A percentile compares a stretch with the other conserved stretches of the same genome.
These are phyloP conservation scores for Aspidiotus destructor DNA, from an alignment of 2,888 invertebrate species.

Conservation along the genomic window DNA sequence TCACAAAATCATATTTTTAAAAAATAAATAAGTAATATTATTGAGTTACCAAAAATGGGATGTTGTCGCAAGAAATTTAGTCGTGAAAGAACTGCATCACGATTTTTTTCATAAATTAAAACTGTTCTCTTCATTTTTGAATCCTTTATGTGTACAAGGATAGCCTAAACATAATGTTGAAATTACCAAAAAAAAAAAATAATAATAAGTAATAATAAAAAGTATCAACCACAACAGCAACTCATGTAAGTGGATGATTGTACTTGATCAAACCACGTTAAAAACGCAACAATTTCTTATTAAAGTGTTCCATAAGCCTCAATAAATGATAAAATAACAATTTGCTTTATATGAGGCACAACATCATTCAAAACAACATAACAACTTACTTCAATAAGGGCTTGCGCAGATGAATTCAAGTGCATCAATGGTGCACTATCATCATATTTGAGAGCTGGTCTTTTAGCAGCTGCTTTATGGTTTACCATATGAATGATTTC, in stretches of 20 bases:
- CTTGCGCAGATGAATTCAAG: too few relatives aligned
- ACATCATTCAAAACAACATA: too few relatives aligned
- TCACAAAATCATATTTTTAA: too few relatives aligned
- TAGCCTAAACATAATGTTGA: conserved; percentile 42
- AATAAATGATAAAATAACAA: too few relatives aligned
- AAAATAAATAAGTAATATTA: background rate
- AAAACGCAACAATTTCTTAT: conserved; percentile 87
- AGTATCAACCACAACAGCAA: background rate
- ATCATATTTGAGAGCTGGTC: too few relatives aligned
- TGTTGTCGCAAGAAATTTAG: conserved; percentile 74
- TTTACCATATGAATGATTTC: too few relatives aligned
- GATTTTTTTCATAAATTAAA: conserved; percentile 88
- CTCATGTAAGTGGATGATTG: conserved; percentile 34
- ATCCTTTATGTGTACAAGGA: conserved; percentile 57
- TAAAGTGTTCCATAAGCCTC: conserved; percentile 57
- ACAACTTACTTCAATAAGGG: too few relatives aligned
- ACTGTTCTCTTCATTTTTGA: conserved; percentile 68
- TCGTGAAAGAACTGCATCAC: conserved; percentile 90
- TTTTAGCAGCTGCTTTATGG: too few relatives aligned
- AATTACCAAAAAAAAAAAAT: too few relatives aligned
- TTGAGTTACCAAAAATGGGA: conserved; percentile 54
- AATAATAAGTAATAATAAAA: background rate
- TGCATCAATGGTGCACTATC: too few relatives aligned
- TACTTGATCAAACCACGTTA: conserved; percentile 64
- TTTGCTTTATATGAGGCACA: too few relatives aligned